Evolutionary conservation across 37 sponge, comb jelly and placozoan genomes (phyloP), one percentile per base, ranked within the genome.

Genomic region (Corticium candelabrum): DNA sequence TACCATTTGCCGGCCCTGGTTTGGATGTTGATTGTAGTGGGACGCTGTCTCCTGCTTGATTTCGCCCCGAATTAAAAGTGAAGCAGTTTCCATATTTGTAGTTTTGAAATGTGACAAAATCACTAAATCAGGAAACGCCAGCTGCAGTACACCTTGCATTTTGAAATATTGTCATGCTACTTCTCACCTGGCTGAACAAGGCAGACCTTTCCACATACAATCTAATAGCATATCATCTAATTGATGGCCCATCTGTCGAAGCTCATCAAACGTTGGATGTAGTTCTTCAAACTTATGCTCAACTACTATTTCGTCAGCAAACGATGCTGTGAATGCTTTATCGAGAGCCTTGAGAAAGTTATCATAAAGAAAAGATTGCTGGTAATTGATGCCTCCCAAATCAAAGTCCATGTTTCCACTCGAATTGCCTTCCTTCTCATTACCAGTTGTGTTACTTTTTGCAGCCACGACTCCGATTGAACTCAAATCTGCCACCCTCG

Each of bases 61-160:
- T 21, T 50, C 62, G 62, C 21, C 62, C 62, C 15, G 62, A 50
- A 70, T 70, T 70, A 15, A 70, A 70, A 29, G 73, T 70, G 35
- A n/a, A 70, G 29, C 73, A 70, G 35, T 70, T 70, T 4, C 73
- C 73, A 29, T 70, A 70, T 4, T 15, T 4, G 29, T 15, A 4
- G 35, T 70, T 70, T 15, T 70, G 73, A 70, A 70, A 70, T 5
- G 7, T 4, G 34, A 15, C 29, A 15, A 70, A 70, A 29, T 70
- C 5, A 15, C 73, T 70, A 15, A 50, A 27, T 11, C 62, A 50
- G 11, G 62, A 50, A 27, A 50, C n/a, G n/a, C n/a, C n/a, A n/a
- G n/a, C n/a, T n/a, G n/a, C n/a, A n/a, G n/a, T 50, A 50, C 21
- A 50, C 21, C 62, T 50, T 27, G 11, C 62, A 11, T 27, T 50